A percentile compares a stretch with the other conserved stretches of the same genome.
phyloP scores from a whole-genome alignment of 1,140 invertebrate genomes.

The Akabosia matsudoensis region DNA sequence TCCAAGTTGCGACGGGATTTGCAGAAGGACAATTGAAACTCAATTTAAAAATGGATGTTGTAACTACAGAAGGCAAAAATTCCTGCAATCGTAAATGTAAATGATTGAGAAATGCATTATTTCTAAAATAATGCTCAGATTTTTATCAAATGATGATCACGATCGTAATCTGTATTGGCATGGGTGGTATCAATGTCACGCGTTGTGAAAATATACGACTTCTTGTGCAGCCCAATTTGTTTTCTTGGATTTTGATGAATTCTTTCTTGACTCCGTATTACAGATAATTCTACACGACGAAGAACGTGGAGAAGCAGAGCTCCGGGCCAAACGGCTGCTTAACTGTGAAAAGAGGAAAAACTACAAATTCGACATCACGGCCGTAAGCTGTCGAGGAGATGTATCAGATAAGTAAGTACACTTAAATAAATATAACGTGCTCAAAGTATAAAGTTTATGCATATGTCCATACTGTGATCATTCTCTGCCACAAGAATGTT shows the following conservation, averaged over 20 bases:
- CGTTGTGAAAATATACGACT: too few species aligned
- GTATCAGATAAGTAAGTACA: slow-evolving; percentile 74
- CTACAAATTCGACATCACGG: slow-evolving; percentile 93
- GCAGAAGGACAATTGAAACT: too few species aligned
- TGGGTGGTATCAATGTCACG: not conserved
- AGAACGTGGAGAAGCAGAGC: slow-evolving; percentile 58
- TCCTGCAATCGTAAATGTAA: too few species aligned
- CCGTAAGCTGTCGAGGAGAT: slow-evolving; percentile 80
- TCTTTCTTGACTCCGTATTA: slow-evolving; percentile 39
- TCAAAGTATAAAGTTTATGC: not conserved
- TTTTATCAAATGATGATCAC: too few species aligned
- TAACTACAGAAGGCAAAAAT: too few species aligned
- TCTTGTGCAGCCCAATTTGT: not conserved
- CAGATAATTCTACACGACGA: slow-evolving; percentile 59
- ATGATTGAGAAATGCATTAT: too few species aligned
- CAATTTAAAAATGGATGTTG: too few species aligned
- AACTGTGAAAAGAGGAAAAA: slow-evolving; percentile 91
- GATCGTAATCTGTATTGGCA: not conserved
- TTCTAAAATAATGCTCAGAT: too few species aligned
- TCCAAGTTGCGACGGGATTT: too few species aligned
- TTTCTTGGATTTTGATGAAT: not conserved
- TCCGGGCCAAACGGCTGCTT: slow-evolving; percentile 73
- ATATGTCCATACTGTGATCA: not conserved
- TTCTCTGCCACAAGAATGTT: not conserved
- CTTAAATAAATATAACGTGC: not conserved